phyloP scores from a whole-genome alignment of 2,888 invertebrate species.

The Masnerella sp. region DNA sequence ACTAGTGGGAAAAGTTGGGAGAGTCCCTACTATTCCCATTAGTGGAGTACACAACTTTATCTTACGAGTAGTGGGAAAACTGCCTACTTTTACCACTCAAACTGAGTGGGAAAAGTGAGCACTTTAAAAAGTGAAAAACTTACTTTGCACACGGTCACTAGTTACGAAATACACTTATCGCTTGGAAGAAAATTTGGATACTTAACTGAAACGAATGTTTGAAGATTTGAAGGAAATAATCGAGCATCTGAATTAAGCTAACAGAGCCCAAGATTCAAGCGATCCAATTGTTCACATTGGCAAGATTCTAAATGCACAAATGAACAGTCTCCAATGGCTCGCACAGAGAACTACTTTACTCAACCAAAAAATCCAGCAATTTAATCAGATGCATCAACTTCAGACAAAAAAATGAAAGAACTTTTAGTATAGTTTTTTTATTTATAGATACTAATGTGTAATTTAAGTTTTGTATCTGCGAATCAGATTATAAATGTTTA shows the following conservation, averaged over 20 bases:
- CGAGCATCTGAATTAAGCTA: conserved; percentile 94
- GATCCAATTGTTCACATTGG: conserved; percentile 96
- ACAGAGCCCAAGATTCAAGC: conserved; percentile 87
- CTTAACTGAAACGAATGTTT: conserved; percentile 95
- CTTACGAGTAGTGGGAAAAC: no score
- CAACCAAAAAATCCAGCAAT: conserved; percentile 88
- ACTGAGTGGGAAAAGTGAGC: no score
- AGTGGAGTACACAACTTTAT: no score
- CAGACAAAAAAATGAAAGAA: conserved; percentile 85
- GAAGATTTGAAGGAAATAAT: conserved; percentile 97
- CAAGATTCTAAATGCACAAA: conserved; percentile 96
- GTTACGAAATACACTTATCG: conserved; percentile 95
- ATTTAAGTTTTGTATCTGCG: neutral
- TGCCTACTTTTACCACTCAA: no score
- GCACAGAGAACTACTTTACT: conserved; percentile 90
- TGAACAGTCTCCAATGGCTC: conserved; percentile 97
- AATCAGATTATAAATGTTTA: no score
- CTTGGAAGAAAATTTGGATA: conserved; percentile 93
- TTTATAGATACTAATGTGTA: neutral
- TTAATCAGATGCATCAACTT: conserved; percentile 89
- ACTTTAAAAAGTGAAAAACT: no score
- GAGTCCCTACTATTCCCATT: no score
- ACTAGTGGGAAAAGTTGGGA: no score
- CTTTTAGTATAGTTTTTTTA: conserved; percentile 81
- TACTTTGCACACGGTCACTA: no score